A percentile compares a stretch with the other conserved stretches of the same genome.
Evolutionary conservation across 2,797 vertebrate genomes (phyloP).

Genomic region (Tamandua tetradactyla): DNA sequence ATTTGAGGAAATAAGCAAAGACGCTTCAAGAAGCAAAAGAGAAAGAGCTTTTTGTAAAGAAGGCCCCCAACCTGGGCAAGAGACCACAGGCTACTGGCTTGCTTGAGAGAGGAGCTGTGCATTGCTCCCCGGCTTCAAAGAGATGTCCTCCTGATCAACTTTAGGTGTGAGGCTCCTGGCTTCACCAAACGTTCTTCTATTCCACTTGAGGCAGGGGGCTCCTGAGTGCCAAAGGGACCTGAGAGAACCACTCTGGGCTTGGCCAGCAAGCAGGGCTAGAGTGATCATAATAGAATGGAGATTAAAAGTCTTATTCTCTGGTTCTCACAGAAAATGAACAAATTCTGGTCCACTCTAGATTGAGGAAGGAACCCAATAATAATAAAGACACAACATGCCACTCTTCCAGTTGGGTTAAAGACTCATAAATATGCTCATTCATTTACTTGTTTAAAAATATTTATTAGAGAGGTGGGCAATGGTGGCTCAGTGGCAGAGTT

Average conservation of each 20-base stretch:
- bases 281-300: neutral
- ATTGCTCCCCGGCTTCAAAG: neutral
- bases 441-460: slow-evolving; percentile 18
- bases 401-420: neutral
- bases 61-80: neutral
- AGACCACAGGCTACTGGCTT: neutral
- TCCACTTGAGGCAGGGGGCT: neutral
- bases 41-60: neutral
- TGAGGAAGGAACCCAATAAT: neutral
- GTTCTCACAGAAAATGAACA: neutral
- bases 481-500: too few relatives aligned
- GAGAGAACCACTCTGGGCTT: neutral
- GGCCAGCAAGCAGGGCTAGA: neutral
- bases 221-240: neutral
- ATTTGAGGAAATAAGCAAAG: neutral
- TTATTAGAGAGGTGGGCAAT: neutral
- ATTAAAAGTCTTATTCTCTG: neutral
- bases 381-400: neutral
- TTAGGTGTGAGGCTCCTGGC: neutral
- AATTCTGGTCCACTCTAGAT: neutral
- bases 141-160: neutral
- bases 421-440: neutral
- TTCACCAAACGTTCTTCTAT: neutral
- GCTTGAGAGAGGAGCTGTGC: neutral
- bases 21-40: neutral